These are phyloP conservation scores for Kradibia gibbosae DNA, from an alignment of 1,140 invertebrate genomes.

Conservation along the genomic window DNA sequence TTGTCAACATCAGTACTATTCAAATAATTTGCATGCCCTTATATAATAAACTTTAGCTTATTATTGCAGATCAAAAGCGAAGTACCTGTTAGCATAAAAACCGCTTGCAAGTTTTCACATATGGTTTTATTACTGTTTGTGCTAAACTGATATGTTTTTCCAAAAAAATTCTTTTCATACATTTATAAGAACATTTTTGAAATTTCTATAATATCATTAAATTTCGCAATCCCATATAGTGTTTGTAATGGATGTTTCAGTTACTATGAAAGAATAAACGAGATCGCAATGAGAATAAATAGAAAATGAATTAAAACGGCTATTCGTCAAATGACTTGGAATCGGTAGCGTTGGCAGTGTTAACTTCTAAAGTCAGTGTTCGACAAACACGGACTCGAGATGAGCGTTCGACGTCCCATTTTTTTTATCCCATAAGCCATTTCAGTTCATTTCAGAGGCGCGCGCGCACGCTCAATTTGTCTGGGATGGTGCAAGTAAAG, in stretches of 20 bases:
- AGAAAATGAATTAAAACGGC: neutral
- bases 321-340: neutral
- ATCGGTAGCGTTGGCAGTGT: neutral
- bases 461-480: constrained; percentile 39
- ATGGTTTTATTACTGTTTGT: too few relatives aligned
- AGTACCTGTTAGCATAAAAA: neutral
- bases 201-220: too few relatives aligned
- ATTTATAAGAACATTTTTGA: too few relatives aligned
- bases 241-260: too few relatives aligned
- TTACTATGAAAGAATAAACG: neutral
- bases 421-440: neutral
- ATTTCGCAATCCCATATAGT: too few relatives aligned
- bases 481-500: constrained; percentile 13
- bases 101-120: too few relatives aligned
- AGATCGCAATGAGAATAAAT: neutral
- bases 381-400: neutral
- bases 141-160: too few relatives aligned
- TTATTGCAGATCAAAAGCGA: neutral
- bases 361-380: neutral
- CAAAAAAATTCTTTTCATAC: too few relatives aligned
- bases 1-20: neutral
- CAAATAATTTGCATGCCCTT: neutral
- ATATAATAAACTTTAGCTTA: neutral
- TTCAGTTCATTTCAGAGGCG: neutral
- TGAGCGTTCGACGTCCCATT: neutral